Evolutionary conservation across 2,113 vertebrate species (phyloP), one percentile per base, ranked within the genome.

Genomic region (Phrynosoma blainvillii): DNA sequence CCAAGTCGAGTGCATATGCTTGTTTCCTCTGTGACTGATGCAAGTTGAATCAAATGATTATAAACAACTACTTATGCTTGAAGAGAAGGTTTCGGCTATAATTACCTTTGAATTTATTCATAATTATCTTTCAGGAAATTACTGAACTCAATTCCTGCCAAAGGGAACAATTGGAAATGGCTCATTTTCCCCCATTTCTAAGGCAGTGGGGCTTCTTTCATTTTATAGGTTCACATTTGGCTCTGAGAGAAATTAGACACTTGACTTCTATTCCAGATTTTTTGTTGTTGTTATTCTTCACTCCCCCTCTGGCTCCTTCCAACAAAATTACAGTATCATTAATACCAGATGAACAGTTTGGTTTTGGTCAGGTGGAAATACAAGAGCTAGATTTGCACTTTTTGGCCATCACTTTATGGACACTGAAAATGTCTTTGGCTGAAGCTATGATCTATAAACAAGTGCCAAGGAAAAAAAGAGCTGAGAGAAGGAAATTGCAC

Each of bases 1-100:
- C 90, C 87, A 94, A 95, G 94, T 92, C 18, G 91, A 94, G 73
- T 91, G 79, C 85, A 95, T 89, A 86, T 86, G 75, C 93, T 91
- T 90, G 79, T 93, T 95, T 96, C 91, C 91, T 92, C 66, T 1
- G 85, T 87, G 87, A 95, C 73, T 56, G 25, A 85, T 76, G 47
- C 81, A 88, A 92, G 84, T 91, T 86, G 79, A 91, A 42, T 76
- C 79, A 75, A 1, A 36, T n/a, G 89, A 18, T 71, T 71, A 84
- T 88, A 93, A 96, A 93, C 86, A 94, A 92, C 79, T 79, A 62
- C 32, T 90, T 83, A 70, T 36, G 87, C 12, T 78, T 82, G 87
- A 92, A 92, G 70, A 87, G 79, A 85, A 89, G 14, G 16, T 90
- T 91, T 95, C 82, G 81, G 7, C 32, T 90, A 16, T 77, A 94